A percentile compares a stretch with the other conserved stretches of the same genome.
Conservation (phyloP, 2,797 vertebrate genomes). For the Chaetodon trifasciatus region DNA sequence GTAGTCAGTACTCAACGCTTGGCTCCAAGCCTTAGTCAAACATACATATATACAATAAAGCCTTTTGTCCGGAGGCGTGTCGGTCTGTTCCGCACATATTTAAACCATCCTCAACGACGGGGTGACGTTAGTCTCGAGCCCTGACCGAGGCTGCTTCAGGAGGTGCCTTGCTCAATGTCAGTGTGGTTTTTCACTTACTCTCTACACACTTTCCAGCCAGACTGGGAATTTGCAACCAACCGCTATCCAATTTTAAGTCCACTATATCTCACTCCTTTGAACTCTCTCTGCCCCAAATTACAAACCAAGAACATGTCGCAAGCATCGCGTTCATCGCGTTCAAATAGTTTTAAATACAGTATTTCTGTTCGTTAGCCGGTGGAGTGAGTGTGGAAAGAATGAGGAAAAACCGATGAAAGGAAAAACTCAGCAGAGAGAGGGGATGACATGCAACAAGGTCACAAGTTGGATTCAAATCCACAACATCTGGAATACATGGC, state of each 20-base stretch:
- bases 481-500: conserved; percentile 67
- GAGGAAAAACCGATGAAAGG: conserved; percentile 25
- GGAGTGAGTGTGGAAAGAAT: conserved; percentile 42
- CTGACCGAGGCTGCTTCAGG: too few relatives aligned
- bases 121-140: too few relatives aligned
- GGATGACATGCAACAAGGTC: conserved; percentile 66
- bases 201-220: too few relatives aligned
- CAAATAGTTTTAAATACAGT: not conserved
- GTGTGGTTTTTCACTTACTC: too few relatives aligned
- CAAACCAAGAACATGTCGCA: not conserved
- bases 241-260: not conserved
- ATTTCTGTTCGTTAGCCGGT: conserved; percentile 10
- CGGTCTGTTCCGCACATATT: too few relatives aligned
- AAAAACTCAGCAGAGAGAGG: conserved; percentile 18
- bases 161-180: too few relatives aligned
- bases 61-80: too few relatives aligned
- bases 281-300: not conserved
- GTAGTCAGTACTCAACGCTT: too few relatives aligned
- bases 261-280: too few relatives aligned
- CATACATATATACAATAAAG: too few relatives aligned
- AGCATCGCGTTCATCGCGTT: not conserved
- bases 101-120: too few relatives aligned
- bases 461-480: conserved; percentile 48
- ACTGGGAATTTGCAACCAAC: not conserved
- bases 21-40: too few relatives aligned